A percentile compares a stretch with the other conserved stretches of the same genome.
These are phyloP conservation scores for Danaus chrysippus DNA, from an alignment of 2,888 invertebrate species.

Conservation along the genomic window DNA sequence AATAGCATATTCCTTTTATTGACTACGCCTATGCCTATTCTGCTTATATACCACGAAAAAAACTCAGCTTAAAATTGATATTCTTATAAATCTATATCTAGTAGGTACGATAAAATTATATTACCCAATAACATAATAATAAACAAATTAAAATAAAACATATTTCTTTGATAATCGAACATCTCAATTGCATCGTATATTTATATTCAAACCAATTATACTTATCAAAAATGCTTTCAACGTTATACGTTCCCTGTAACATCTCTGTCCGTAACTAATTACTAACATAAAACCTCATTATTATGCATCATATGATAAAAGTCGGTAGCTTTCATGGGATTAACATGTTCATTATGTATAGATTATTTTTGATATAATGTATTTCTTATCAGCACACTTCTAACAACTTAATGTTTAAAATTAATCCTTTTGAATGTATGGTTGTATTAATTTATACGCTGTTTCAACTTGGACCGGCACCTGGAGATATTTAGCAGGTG, in stretches of 20 bases:
- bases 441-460: neutral
- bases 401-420: slow-evolving; percentile 1
- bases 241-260: neutral
- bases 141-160: too few species aligned
- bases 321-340: slow-evolving; percentile 22
- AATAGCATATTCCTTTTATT: too few species aligned
- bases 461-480: too few species aligned
- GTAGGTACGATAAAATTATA: too few species aligned
- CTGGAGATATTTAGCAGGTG: too few species aligned
- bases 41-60: too few species aligned
- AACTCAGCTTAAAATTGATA: too few species aligned
- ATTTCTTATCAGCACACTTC: slow-evolving; percentile 1
- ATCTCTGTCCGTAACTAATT: slow-evolving; percentile 15
- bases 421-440: slow-evolving; percentile 1
- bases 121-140: neutral
- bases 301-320: slow-evolving; percentile 23
- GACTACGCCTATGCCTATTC: too few species aligned
- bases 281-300: slow-evolving; percentile 22
- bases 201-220: slow-evolving; percentile 4
- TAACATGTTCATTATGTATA: neutral
- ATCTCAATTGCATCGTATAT: neutral
- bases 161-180: too few species aligned
- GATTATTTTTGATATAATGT: slow-evolving; percentile 4
- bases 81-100: too few species aligned
- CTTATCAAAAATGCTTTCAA: slow-evolving; percentile 1